Conservation (phyloP, 2,113 vertebrate species). For the Microcebus griseorufus region DNA sequence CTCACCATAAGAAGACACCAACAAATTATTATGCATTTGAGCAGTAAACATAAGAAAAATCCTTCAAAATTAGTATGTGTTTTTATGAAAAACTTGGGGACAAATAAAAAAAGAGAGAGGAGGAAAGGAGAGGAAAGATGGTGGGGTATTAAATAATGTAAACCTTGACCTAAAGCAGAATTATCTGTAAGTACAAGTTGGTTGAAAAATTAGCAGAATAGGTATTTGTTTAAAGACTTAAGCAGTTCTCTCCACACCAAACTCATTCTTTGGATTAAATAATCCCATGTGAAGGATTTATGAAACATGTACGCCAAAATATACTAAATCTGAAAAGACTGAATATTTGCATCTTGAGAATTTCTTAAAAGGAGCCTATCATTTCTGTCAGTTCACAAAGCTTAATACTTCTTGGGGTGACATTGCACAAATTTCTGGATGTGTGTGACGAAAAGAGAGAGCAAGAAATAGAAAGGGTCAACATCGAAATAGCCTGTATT, state of each 20-base stretch:
- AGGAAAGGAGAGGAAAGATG: background rate
- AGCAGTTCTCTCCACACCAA: conserved; percentile 29
- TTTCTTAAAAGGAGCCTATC: conserved; percentile 33
- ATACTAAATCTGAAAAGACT: background rate
- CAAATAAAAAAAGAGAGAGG: background rate
- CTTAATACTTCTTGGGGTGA: background rate
- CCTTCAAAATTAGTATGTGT: conserved; percentile 41
- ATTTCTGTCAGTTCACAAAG: conserved; percentile 36
- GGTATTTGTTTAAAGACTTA: conserved; percentile 13
- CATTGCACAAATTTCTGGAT: background rate
- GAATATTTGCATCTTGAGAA: background rate
- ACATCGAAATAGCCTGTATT: conserved; percentile 23
- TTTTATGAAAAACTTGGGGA: conserved; percentile 46
- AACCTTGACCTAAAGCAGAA: conserved; percentile 31
- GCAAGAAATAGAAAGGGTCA: conserved; percentile 56
- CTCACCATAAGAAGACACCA: background rate
- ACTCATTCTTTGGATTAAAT: conserved; percentile 32
- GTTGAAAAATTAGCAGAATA: conserved; percentile 20
- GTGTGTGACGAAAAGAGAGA: background rate
- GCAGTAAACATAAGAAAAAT: conserved; percentile 8
- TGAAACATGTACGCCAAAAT: background rate
- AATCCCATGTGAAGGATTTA: background rate
- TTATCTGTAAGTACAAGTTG: conserved; percentile 32
- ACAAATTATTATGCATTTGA: conserved; percentile 2
- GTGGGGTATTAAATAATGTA: conserved; percentile 4